Percentiles rank a stretch among this genome's conserved stretches.
phyloP scores from a whole-genome alignment of 2,797 vertebrate species.

The Argya squamiceps region DNA sequence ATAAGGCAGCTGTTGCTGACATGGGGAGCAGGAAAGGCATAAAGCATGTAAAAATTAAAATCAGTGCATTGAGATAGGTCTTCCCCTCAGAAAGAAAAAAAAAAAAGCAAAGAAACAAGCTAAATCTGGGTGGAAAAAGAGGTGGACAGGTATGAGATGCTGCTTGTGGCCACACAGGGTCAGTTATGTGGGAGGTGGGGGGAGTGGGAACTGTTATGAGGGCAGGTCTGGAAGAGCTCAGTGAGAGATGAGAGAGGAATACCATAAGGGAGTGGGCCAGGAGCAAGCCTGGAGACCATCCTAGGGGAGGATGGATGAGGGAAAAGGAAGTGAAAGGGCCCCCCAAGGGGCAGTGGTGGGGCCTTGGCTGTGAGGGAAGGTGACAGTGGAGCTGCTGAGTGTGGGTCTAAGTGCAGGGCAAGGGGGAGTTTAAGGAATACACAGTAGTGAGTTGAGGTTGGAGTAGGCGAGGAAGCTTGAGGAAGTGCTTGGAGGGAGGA shows the following conservation, averaged over 20 bases:
- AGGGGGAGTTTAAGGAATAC: not conserved
- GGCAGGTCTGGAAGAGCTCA: not conserved
- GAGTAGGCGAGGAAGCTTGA: not conserved
- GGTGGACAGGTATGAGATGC: not conserved
- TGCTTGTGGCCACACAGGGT: not conserved
- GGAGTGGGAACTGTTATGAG: not conserved
- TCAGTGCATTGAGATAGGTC: not conserved
- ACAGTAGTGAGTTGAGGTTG: accelerated
- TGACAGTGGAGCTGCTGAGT: not conserved
- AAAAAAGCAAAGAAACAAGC: not conserved
- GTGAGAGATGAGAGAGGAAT: not conserved
- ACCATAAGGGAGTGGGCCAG: not conserved
- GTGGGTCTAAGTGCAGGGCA: not conserved
- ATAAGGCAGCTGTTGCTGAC: not conserved
- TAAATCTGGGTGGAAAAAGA: not conserved
- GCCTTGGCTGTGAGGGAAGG: not conserved
- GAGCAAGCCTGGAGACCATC: not conserved
- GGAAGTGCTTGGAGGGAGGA: not conserved
- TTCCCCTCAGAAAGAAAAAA: not conserved
- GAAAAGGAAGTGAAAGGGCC: not conserved
- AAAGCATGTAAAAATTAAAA: not conserved
- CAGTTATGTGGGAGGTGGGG: accelerated
- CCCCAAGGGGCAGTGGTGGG: accelerated
- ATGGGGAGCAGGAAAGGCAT: not conserved
- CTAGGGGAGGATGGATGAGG: not conserved